These are phyloP conservation scores for Sisor rabdophorus DNA, from an alignment of 2,113 vertebrate species.

Conservation along the genomic window DNA sequence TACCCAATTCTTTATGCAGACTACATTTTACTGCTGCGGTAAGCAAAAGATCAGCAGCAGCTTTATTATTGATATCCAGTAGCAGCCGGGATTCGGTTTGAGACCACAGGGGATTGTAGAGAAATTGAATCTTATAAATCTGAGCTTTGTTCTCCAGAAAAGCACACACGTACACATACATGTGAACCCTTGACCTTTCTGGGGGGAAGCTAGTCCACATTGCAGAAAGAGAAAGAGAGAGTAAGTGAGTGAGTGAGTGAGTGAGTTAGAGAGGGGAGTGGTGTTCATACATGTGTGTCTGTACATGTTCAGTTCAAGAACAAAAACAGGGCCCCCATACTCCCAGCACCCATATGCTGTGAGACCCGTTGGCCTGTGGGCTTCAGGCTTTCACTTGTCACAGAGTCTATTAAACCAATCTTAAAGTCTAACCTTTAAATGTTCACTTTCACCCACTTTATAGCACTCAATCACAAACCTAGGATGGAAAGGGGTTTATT, in stretches of 20 bases:
- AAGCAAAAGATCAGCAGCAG: slow-evolving; percentile 16
- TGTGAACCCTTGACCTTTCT: slow-evolving; percentile 69
- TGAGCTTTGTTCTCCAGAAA: slow-evolving; percentile 37
- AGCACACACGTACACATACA: slow-evolving; percentile 13
- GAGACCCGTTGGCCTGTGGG: slow-evolving; percentile 28
- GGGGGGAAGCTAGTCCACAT: slow-evolving; percentile 54
- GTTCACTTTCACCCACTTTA: not conserved
- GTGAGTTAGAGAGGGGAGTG: slow-evolving; percentile 9
- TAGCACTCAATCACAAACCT: not conserved
- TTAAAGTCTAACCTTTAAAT: slow-evolving; percentile 3
- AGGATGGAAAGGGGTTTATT: not conserved
- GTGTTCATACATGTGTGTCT: not conserved
- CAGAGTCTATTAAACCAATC: not conserved
- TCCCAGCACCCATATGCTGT: slow-evolving; percentile 25
- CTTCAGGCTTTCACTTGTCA: slow-evolving; percentile 14
- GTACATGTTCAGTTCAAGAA: slow-evolving; percentile 20
- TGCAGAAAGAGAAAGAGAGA: slow-evolving; percentile 3
- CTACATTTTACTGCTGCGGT: slow-evolving; percentile 8
- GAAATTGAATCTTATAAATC: slow-evolving; percentile 23
- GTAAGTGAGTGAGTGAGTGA: not conserved
- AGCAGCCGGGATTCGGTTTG: slow-evolving; percentile 15
- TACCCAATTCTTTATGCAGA: not conserved
- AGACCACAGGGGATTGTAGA: slow-evolving; percentile 7
- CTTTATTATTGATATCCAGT: slow-evolving; percentile 33
- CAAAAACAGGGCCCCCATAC: slow-evolving; percentile 35